Conservation (phyloP, 2,888 invertebrate species). For the Tenthredo distinguenda region DNA sequence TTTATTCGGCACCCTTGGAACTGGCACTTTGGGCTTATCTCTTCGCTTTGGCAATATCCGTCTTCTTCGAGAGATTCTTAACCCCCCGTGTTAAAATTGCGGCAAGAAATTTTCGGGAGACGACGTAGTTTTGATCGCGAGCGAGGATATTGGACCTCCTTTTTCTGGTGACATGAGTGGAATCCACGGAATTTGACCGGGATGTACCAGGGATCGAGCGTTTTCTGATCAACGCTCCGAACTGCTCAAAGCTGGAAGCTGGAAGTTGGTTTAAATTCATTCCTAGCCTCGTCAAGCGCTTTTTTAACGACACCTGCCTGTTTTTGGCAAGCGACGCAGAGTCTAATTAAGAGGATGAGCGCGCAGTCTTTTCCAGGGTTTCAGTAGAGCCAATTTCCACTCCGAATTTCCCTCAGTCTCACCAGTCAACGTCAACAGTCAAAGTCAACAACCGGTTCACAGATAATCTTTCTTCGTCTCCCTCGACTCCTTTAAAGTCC, state of each 20-base stretch:
- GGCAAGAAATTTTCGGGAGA: neutral
- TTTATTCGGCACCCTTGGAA: neutral
- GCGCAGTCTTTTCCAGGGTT: neutral
- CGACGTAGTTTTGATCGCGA: neutral
- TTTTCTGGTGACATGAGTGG: neutral
- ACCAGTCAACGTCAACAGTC: neutral
- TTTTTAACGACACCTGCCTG: neutral
- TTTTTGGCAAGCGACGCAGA: neutral
- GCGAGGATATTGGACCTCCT: neutral
- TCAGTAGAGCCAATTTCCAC: neutral
- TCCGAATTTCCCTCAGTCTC: neutral
- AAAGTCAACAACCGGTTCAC: neutral
- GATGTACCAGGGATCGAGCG: neutral
- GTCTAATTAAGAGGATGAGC: constrained; percentile 30
- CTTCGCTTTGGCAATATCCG: neutral
- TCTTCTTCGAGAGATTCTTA: neutral
- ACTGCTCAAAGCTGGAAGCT: neutral
- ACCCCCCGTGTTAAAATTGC: neutral
- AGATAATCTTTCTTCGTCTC: constrained; percentile 8
- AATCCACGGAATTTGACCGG: neutral
- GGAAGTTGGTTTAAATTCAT: neutral
- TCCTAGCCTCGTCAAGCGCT: neutral
- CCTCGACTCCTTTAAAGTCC: neutral
- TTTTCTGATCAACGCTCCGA: neutral
- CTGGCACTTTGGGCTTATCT: neutral